Percentiles rank a stretch among this genome's conserved stretches.
phyloP scores from a whole-genome alignment of 2,797 vertebrate genomes.

The Clarias platycephalus region DNA sequence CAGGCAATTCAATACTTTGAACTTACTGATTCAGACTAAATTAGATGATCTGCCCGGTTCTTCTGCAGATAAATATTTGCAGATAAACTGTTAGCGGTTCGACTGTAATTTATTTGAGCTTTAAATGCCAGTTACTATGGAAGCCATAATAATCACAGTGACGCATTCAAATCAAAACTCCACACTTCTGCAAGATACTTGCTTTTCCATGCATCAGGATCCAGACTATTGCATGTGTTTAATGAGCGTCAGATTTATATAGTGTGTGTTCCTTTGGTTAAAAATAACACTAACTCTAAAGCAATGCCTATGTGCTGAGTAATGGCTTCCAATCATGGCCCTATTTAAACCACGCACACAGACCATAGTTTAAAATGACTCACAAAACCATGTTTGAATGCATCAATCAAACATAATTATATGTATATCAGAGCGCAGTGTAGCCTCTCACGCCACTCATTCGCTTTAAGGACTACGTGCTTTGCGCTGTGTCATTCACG shows the following conservation, averaged over 20 bases:
- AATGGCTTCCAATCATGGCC: conserved; percentile 3
- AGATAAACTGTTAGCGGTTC: not conserved
- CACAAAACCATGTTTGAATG: conserved; percentile 2
- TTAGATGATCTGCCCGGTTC: not conserved
- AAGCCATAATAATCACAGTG: not conserved
- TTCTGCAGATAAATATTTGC: not conserved
- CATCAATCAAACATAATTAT: conserved; percentile 13
- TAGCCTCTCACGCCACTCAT: not conserved
- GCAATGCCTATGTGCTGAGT: not conserved
- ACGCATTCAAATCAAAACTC: not conserved
- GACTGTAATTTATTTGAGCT: not conserved
- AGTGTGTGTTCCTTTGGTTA: not conserved
- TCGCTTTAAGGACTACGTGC: not conserved
- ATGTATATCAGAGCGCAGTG: not conserved
- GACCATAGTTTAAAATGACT: not conserved
- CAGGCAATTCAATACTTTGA: not conserved
- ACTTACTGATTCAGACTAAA: not conserved
- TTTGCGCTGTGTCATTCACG: not conserved
- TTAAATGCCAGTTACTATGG: not conserved
- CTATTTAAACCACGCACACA: not conserved
- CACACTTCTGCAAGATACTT: not conserved
- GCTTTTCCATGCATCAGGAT: not conserved
- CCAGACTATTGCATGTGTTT: not conserved
- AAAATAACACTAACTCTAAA: not conserved
- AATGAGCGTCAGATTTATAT: not conserved